Base-by-base conservation (phyloP, 1,140 invertebrate genomes). In the Cardiocondyla obscurior region DNA sequence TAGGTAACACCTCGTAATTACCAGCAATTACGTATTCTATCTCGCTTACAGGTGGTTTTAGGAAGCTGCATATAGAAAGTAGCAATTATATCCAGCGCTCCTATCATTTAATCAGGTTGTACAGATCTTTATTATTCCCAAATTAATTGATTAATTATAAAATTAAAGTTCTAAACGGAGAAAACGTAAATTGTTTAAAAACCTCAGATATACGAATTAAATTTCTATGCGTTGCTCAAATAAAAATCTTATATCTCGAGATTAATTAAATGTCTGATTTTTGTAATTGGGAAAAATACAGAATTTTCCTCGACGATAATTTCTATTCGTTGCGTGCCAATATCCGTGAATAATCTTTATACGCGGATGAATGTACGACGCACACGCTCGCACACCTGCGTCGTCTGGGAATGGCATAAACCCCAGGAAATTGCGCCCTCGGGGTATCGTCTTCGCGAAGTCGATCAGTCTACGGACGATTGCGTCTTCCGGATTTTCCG, bases 351-450 rank as follows among this genome's bases (percentile, higher is more conserved):
- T 76, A 84, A 76, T 51, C 51, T 51, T 85, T 53, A 76, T 65
- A 83, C 62, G 69, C 69, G 84, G 84, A 85, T 82, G 85, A 82
- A 85, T 72, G 44, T 74, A 58, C 77, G 57, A 19, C 8, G 58
- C 44, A 49, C 42, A 72, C 83, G 77, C 36, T 74, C 65, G 60
- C 81, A 62, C 85, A 84, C 67, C 86, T 84, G 85, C 62, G 81
- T 70, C 60, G 64, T 74, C 74, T 76, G 65, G 69, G 64, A 79
- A 65, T 73, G 82, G 76, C 83, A 88, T 88, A 88, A 85, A 82
- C 73, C 72, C 58, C 72, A 81, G 87, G 87, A 88, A 88, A 88
- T 88, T 88, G 79, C 81, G 65, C 87, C 87, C 86, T 69, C 79
- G 73, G 83, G 87, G 83, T 74, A 85, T 83, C 87, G 87, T 83